A percentile compares a stretch with the other conserved stretches of the same genome.
Conservation (phyloP, 2,113 vertebrate genomes). For the Verasper variegatus region DNA sequence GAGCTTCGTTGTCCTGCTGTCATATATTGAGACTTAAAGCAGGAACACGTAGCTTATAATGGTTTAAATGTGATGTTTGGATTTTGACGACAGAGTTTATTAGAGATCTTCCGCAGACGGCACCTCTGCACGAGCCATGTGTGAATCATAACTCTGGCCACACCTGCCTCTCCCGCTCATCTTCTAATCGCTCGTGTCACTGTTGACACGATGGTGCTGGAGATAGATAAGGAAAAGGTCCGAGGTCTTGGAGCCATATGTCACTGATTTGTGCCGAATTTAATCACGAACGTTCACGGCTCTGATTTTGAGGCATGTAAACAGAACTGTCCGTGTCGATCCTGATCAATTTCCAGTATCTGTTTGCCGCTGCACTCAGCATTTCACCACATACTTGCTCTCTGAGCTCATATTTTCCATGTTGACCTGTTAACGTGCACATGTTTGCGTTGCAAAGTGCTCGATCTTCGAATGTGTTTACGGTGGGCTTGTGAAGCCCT, state of each 20-base stretch:
- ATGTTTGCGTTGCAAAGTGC: slow-evolving; percentile 49
- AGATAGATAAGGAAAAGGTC: slow-evolving; percentile 1
- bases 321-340: slow-evolving; percentile 37
- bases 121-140: neutral
- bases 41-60: slow-evolving; percentile 11
- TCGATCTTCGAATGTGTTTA: slow-evolving; percentile 65
- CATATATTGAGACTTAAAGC: slow-evolving; percentile 17
- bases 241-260: slow-evolving; percentile 9
- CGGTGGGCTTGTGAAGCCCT: slow-evolving; percentile 42
- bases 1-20: neutral
- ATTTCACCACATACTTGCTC: slow-evolving; percentile 56
- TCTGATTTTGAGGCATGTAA: slow-evolving; percentile 50
- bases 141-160: slow-evolving; percentile 31
- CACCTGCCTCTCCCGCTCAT: slow-evolving; percentile 37
- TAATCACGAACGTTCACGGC: slow-evolving; percentile 37
- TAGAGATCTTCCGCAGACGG: slow-evolving; percentile 5
- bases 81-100: neutral
- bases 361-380: slow-evolving; percentile 21
- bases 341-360: slow-evolving; percentile 41
- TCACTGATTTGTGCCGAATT: slow-evolving; percentile 44
- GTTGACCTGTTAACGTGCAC: slow-evolving; percentile 53
- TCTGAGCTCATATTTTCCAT: slow-evolving; percentile 78
- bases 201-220: slow-evolving; percentile 8
- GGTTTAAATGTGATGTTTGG: slow-evolving; percentile 5
- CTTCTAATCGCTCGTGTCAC: slow-evolving; percentile 24